phyloP scores from a whole-genome alignment of 64 coral and sea anemone genomes.

The Stichodactyla helianthus region DNA sequence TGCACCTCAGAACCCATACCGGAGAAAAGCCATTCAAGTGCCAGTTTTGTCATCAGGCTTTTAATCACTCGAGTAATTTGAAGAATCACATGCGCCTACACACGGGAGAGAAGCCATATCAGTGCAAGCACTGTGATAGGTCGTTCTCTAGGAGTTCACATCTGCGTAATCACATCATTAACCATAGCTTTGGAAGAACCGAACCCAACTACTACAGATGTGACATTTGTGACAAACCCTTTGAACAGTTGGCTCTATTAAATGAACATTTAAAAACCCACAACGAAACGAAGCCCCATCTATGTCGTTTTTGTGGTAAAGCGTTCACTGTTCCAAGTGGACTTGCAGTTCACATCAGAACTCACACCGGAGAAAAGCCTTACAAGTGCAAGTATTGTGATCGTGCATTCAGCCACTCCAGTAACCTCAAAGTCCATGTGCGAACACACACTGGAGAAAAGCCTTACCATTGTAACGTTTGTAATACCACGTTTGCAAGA shows the following conservation, averaged over 20 bases:
- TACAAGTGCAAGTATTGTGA: constrained; percentile 86
- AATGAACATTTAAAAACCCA: constrained; percentile 33
- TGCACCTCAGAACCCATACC: constrained; percentile 25
- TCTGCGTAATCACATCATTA: constrained; percentile 30
- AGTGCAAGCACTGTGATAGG: constrained; percentile 26
- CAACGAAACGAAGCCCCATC: constrained; percentile 7
- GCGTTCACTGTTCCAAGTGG: constrained; percentile 30
- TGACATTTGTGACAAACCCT: constrained; percentile 35
- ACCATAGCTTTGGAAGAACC: constrained; percentile 9
- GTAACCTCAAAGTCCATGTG: constrained; percentile 91
- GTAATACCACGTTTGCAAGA: constrained; percentile 20
- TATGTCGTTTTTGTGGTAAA: constrained; percentile 25
- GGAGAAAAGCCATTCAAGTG: constrained; percentile 45
- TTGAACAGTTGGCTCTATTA: neutral
- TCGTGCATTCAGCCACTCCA: constrained; percentile 80
- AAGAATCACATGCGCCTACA: constrained; percentile 14
- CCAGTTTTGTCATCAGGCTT: constrained; percentile 19
- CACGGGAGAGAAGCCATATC: constrained; percentile 31
- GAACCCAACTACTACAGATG: constrained; percentile 19
- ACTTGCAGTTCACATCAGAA: constrained; percentile 73
- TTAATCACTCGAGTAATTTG: constrained; percentile 27
- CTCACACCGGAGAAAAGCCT: constrained; percentile 73
- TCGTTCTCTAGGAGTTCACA: constrained; percentile 10
- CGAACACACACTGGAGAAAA: constrained; percentile 95
- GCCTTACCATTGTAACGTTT: constrained; percentile 80